Evolutionary conservation across 2,113 vertebrate species (phyloP), one percentile per base, ranked within the genome.

Genomic region (Cyprinus carpio): DNA sequence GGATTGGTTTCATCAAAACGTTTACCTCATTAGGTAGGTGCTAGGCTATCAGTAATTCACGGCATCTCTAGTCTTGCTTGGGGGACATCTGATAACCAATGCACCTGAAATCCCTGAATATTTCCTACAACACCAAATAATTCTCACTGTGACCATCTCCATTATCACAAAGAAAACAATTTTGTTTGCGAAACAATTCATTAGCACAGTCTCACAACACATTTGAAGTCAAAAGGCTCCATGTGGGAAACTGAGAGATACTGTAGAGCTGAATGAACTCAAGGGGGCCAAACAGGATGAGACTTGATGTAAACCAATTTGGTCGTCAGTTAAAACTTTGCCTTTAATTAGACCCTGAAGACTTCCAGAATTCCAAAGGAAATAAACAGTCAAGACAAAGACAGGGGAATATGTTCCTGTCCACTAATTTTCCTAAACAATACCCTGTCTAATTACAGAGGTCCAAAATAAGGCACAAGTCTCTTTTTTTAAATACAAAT

Each of bases 231-330:
- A 56, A 60, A n/a, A n/a, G 71, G 58, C 58, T 23, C 13, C 8
- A 11, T 78, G 0, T 67, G 46, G 31, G 46, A 79, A 79, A 79
- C 75, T n/a, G 29, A 72, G 16, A 15, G 37, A 51, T 18, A 54
- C 27, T 56, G 40, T 29, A 25, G 37, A 80, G 75, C 75, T 72
- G 77, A 85, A 71, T 72, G 76, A 85, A 79, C 84, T 56, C 43
- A 27, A 10, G 64, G 46, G 83, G 75, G 75, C 20, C 76, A 78
- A 69, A 85, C 84, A 79, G 71, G 79, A 81, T 69, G 75, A 64
- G 31, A 54, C 83, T 85, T 29, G 37, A 71, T 54, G 46, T 56
- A 40, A 84, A 67, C 60, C 46, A 84, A 49, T 27, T 40, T 71
- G 15, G 29, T 62, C 34, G 40, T 7, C 83, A 85, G 23, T 69